A percentile compares a stretch with the other conserved stretches of the same genome.
phyloP scores from a whole-genome alignment of 2,113 vertebrate species.

The Gorsachius goisagi region DNA sequence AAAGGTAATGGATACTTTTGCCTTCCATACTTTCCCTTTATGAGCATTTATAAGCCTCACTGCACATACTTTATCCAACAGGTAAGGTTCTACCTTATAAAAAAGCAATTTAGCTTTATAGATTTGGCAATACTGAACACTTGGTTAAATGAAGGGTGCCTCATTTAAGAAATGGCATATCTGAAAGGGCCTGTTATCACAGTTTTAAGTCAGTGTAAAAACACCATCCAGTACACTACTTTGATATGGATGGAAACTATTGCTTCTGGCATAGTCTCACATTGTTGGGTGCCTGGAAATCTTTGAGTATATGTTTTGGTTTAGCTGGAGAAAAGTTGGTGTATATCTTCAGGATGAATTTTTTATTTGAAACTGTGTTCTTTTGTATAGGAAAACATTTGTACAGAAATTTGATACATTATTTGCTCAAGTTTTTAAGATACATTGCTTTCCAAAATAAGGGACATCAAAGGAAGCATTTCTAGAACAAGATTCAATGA shows the following conservation, averaged over 20 bases:
- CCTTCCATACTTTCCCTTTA: constrained; percentile 53
- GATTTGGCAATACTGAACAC: constrained; percentile 41
- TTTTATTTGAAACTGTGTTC: neutral
- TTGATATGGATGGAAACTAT: neutral
- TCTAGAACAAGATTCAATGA: neutral
- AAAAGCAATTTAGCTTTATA: constrained; percentile 67
- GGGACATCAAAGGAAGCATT: constrained; percentile 6
- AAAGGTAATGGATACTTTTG: constrained; percentile 61
- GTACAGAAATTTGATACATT: neutral
- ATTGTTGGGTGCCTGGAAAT: neutral
- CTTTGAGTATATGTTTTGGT: neutral
- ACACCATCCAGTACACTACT: neutral
- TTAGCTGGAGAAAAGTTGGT: neutral
- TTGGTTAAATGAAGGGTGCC: constrained; percentile 50
- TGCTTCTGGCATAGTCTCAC: neutral
- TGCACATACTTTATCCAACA: constrained; percentile 66
- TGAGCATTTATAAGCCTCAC: constrained; percentile 64
- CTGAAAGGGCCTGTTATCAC: constrained; percentile 38
- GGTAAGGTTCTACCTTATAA: constrained; percentile 61
- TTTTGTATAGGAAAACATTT: constrained; percentile 32
- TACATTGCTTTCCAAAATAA: neutral
- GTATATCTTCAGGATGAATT: neutral
- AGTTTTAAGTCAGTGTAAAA: constrained; percentile 9
- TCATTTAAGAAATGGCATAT: constrained; percentile 40
- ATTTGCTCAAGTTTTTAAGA: neutral